Conservation (phyloP, 30 jellyfish, hydroid and myxozoan species). For the Aurelia aurita region DNA sequence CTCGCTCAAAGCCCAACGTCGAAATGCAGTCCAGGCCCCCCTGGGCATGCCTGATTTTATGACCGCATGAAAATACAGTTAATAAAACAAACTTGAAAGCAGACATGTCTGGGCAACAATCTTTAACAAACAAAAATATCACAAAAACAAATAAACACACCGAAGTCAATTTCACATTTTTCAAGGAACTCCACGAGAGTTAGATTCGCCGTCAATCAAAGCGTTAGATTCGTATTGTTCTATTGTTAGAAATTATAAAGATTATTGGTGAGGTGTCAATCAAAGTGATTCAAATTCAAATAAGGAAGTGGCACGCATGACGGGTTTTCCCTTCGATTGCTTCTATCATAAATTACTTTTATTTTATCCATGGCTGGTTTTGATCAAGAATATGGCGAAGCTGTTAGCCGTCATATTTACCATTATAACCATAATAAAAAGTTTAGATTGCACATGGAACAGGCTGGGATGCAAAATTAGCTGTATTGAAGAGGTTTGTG, state of each 20-base stretch:
- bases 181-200: neutral
- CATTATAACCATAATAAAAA: no score
- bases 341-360: neutral
- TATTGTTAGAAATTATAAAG: constrained; percentile 12
- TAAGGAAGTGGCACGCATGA: constrained; percentile 41
- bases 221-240: constrained; percentile 15
- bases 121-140: neutral
- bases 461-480: constrained; percentile 2
- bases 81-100: neutral
- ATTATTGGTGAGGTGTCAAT: constrained; percentile 4
- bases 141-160: neutral
- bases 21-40: no score
- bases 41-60: no score
- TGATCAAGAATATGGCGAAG: no score
- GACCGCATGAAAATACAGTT: no score
- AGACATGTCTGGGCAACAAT: constrained; percentile 3
- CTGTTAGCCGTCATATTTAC: neutral
- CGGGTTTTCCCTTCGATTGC: constrained; percentile 52
- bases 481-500: constrained; percentile 37
- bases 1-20: no score
- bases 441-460: no score
- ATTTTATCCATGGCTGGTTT: neutral
- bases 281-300: constrained; percentile 22
- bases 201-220: neutral
- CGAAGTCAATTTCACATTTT: neutral